phyloP scores from a whole-genome alignment of 1,140 invertebrate species.

The Lepidurus apus region DNA sequence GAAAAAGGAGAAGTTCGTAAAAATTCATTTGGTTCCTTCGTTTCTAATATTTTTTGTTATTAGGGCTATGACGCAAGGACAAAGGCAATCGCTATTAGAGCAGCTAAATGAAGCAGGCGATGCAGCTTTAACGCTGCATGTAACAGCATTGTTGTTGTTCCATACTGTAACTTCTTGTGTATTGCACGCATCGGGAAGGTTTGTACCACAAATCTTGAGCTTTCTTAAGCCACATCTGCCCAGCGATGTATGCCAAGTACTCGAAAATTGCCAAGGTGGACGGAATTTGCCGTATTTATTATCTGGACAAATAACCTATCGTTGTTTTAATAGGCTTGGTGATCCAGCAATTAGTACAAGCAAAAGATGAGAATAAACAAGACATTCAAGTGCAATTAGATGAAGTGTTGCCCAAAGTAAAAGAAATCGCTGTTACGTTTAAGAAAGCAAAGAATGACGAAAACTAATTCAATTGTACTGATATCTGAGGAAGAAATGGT shows the following conservation, averaged over 20 bases:
- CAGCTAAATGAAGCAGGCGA: conserved; percentile 62
- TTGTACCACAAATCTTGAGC: conserved; percentile 71
- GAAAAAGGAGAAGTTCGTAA: conserved; percentile 66
- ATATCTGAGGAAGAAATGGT: background rate
- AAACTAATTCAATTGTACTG: background rate
- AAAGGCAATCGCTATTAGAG: conserved; percentile 72
- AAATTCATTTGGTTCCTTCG: conserved; percentile 17
- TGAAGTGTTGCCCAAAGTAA: conserved; percentile 48
- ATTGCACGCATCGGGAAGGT: conserved; percentile 83
- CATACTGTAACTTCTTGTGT: conserved; percentile 71
- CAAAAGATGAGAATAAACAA: conserved; percentile 46
- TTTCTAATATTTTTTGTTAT: conserved; percentile 34
- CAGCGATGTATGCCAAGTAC: conserved; percentile 54
- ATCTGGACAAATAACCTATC: background rate
- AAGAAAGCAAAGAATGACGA: conserved; percentile 43
- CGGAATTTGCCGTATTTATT: conserved; percentile 35
- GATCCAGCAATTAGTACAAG: conserved; percentile 54
- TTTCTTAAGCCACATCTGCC: conserved; percentile 65
- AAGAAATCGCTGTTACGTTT: conserved; percentile 51
- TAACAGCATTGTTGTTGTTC: conserved; percentile 73
- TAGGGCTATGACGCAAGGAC: conserved; percentile 62
- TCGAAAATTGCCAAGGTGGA: conserved; percentile 72
- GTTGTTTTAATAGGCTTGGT: conserved; percentile 52
- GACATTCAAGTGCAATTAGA: conserved; percentile 45
- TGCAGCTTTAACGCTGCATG: conserved; percentile 74